A percentile compares a stretch with the other conserved stretches of the same genome.
phyloP scores from a whole-genome alignment of 2,888 invertebrate genomes.

The Habrosyne pyritoides region DNA sequence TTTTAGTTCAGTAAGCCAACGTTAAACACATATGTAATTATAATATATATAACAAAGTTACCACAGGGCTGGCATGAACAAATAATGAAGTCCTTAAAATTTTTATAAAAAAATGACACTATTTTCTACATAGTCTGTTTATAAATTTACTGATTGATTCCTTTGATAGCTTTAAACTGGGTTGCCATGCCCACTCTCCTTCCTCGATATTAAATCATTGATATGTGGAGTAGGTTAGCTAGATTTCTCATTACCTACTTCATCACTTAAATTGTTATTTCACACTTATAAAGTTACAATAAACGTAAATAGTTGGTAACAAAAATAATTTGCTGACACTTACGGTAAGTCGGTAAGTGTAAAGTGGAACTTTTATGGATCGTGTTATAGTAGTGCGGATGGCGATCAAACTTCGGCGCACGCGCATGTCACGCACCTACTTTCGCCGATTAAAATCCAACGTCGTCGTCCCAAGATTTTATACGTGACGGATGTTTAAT shows the following conservation, averaged over 20 bases:
- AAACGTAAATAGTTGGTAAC: constrained; percentile 36
- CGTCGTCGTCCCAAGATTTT: constrained; percentile 50
- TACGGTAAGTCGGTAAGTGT: constrained; percentile 41
- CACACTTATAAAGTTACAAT: constrained; percentile 26
- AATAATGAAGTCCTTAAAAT: no score
- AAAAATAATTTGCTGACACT: constrained; percentile 41
- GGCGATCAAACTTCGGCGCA: constrained; percentile 59
- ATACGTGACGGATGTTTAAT: constrained; percentile 61
- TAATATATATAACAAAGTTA: no score
- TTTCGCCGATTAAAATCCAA: constrained; percentile 76
- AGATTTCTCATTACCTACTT: background rate
- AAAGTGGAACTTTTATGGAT: constrained; percentile 40
- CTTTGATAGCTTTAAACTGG: background rate
- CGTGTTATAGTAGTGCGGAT: constrained; percentile 39
- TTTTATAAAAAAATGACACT: no score
- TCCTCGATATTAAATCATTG: background rate
- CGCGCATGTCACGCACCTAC: constrained; percentile 71
- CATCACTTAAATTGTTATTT: constrained; percentile 1
- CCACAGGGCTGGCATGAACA: no score
- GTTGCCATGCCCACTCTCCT: background rate
- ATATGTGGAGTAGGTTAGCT: background rate
- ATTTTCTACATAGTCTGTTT: no score
- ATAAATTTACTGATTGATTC: no score
- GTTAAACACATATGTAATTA: no score
- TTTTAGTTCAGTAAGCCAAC: no score